Evolutionary conservation across 2,888 invertebrate genomes (phyloP).

Genomic region (Lithophane leautieri): DNA sequence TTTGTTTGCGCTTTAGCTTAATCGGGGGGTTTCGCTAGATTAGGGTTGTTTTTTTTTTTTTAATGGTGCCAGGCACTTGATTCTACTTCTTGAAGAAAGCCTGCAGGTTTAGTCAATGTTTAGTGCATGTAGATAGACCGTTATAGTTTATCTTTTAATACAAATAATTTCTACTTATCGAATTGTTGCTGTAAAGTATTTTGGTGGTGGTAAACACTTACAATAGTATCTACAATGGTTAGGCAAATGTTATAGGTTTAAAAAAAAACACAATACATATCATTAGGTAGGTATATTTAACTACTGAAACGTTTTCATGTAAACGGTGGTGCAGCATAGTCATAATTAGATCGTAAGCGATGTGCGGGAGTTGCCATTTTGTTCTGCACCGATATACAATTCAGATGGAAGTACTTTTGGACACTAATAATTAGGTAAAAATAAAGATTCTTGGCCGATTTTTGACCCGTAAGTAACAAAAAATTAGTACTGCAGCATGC

Average conservation of each 20-base stretch:
- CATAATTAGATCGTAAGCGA: slow-evolving; percentile 81
- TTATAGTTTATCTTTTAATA: background rate
- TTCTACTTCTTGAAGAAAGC: background rate
- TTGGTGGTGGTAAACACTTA: background rate
- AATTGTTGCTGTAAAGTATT: background rate
- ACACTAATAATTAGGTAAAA: background rate
- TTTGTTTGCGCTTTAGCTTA: background rate
- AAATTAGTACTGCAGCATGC: background rate
- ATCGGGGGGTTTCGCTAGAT: background rate
- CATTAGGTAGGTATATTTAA: background rate
- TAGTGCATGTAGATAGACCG: background rate
- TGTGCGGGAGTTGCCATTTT: slow-evolving; percentile 77
- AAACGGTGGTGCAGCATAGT: slow-evolving; percentile 47
- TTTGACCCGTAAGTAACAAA: background rate
- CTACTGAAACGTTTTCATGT: slow-evolving; percentile 8
- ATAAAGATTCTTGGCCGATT: background rate
- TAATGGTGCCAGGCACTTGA: background rate
- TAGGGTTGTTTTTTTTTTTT: background rate
- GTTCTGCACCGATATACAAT: slow-evolving; percentile 34
- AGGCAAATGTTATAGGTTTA: background rate
- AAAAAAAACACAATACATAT: background rate
- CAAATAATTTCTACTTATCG: background rate
- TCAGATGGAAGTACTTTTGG: background rate
- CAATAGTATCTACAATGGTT: background rate
- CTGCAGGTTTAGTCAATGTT: background rate